Evolutionary conservation across 2,888 invertebrate genomes (phyloP).

Genomic region (Cheilosia urbana): DNA sequence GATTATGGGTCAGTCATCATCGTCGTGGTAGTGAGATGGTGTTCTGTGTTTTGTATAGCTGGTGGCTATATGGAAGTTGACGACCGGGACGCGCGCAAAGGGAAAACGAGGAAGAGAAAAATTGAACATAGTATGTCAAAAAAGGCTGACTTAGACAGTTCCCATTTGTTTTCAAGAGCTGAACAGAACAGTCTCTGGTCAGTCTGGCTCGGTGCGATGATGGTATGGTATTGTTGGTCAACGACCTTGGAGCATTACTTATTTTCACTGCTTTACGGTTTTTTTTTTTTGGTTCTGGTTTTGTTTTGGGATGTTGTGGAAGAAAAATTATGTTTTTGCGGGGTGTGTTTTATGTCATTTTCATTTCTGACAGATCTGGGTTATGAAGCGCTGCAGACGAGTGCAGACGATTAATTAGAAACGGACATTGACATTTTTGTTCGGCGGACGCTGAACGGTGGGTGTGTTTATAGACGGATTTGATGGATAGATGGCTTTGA

Average conservation of each 20-base stretch:
- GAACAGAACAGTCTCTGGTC: constrained; percentile 64
- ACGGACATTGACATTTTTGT: constrained; percentile 56
- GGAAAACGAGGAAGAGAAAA: constrained; percentile 69
- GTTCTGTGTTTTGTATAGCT: constrained; percentile 45
- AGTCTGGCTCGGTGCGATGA: constrained; percentile 54
- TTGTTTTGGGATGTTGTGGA: constrained; percentile 2
- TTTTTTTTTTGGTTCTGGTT: constrained; percentile 5
- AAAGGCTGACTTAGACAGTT: constrained; percentile 75
- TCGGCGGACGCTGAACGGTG: constrained; percentile 16
- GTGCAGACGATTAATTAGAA: constrained; percentile 55
- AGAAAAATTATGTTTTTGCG: constrained; percentile 66
- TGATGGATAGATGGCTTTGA: constrained; percentile 28
- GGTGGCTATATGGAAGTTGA: constrained; percentile 59
- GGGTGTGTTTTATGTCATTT: constrained; percentile 70
- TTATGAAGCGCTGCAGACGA: constrained; percentile 50
- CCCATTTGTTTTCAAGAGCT: constrained; percentile 69
- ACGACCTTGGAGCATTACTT: constrained; percentile 72
- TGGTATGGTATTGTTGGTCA: constrained; percentile 66
- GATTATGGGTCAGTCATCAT: constrained; percentile 71
- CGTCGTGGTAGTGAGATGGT: constrained; percentile 50
- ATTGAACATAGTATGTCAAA: constrained; percentile 74
- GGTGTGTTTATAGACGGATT: constrained; percentile 17
- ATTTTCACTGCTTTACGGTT: constrained; percentile 1
- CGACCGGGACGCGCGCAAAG: constrained; percentile 27
- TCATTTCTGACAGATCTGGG: constrained; percentile 73